Base-by-base conservation (phyloP, 2,888 invertebrate genomes). In the Heliconius hortense region DNA sequence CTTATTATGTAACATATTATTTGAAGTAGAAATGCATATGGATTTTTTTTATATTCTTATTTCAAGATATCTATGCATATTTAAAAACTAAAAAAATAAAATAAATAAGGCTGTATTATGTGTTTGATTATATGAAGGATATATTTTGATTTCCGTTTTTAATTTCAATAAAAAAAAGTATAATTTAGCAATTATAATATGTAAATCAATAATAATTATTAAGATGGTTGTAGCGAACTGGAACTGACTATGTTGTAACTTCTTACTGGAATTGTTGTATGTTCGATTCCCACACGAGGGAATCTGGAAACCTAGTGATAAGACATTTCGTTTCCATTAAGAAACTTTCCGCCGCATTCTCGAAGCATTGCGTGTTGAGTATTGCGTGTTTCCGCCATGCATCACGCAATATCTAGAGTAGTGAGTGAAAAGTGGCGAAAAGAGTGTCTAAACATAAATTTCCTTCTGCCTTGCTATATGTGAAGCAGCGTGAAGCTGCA, bases 131-230 rank as follows among this genome's bases (percentile, higher is more conserved):
- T 1, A 5, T 31, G 56, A 56, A 53, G 28, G 15, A 0, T 31
- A 26, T 68, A 53, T 39, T 71, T 71, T 60, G 21, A 59, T 35
- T 71, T 39, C 60, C 39, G 39, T 60, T 43, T 26, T 26, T 71
- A 71, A 71, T 64, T 35, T 26, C 18, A 39, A 59, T 39, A 35
- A 59, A 70, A 53, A 69, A 70, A 35, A 28, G 21, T 7, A 28
- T 68, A 48, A 31, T 18, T 26, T 26, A 13, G n/a, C 43, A 66
- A 66, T 15, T 18, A 10, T 64, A 18, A 28, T 21, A 35, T 66
- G 64, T 39, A n/a, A 35, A 24, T 60, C 13, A 60, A 60, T 56
- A 56, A n/a, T 53, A 15, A 60, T 26, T 13, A 24, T 60, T 60
- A 26, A 31, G 21, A 21, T 21, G 10, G 3, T n/a, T 11, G n/a